Base-by-base conservation (phyloP, 2,888 invertebrate species). In the Latrodectus hesperus region DNA sequence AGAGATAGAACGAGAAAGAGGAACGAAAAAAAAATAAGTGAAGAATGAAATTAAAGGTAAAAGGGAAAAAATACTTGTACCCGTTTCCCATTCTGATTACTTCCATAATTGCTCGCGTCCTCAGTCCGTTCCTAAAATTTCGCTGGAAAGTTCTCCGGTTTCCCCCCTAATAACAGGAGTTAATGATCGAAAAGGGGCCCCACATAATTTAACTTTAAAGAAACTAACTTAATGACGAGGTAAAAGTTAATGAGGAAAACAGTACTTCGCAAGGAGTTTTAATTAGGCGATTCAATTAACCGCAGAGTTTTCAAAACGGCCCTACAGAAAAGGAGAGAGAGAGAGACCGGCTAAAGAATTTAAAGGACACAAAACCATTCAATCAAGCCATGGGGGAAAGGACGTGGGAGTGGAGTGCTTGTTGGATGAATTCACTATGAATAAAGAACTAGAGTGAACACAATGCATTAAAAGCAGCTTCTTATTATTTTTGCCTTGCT, bases 161-260 rank as follows among this genome's bases (percentile, higher is more conserved):
- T 55, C 12, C 55, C 53, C 68, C 79, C 71, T 79, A 70, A 79
- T 79, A 79, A 79, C 71, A 26, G 12, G 65, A 71, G 67, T 60
- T 75, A 75, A 82, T 82, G 82, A 81, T 67, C 52, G 38, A 51
- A 22, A 68, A 71, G 67, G 51, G 38, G 60, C 49, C 64, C 22
- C 38, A 53, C 75, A 75, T 75, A 82, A 82, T 82, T 82, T 74
- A 60, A 82, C 74, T 82, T 82, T 82, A 82, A 82, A 82, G 82
- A 82, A 82, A 82, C 74, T 60, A 51, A 75, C 82, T 75, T 82
- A 82, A 82, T 82, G 80, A 72, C 38, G 75, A 75, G 74, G 82
- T 75, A 75, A 75, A 82, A 82, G 82, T 82, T 82, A 82, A 82
- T 82, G 82, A 82, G 82, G 82, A 82, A 82, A 75, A 82, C 75